A percentile compares a stretch with the other conserved stretches of the same genome.
phyloP scores from a whole-genome alignment of 2,888 invertebrate genomes.

The Drosophila picticornis region DNA sequence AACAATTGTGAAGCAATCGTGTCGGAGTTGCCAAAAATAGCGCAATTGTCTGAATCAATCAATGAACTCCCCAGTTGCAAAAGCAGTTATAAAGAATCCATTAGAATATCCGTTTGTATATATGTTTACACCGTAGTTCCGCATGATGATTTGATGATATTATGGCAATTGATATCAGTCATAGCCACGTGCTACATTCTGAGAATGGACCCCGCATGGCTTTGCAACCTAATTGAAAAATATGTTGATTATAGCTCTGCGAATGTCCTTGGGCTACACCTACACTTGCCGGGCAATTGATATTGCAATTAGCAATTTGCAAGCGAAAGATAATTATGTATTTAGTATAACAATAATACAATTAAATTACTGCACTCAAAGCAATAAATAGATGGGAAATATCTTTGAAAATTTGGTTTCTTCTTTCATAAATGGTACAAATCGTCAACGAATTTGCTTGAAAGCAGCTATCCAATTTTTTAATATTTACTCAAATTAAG shows the following conservation, averaged over 20 bases:
- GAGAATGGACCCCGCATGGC: slow-evolving; percentile 39
- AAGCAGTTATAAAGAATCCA: neutral
- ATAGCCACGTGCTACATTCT: slow-evolving; percentile 20
- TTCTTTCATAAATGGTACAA: neutral
- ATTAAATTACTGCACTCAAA: slow-evolving; percentile 1
- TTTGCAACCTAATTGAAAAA: slow-evolving; percentile 54
- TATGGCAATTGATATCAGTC: slow-evolving; percentile 39
- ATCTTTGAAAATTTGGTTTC: neutral
- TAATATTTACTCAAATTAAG: neutral
- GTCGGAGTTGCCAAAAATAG: slow-evolving; percentile 44
- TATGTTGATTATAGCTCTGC: slow-evolving; percentile 47
- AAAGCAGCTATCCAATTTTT: neutral
- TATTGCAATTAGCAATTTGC: slow-evolving; percentile 66
- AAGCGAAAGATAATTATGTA: slow-evolving; percentile 31
- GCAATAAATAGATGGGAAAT: neutral
- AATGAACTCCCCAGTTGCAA: slow-evolving; percentile 35
- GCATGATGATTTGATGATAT: slow-evolving; percentile 23
- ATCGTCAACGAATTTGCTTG: neutral
- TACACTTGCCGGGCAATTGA: slow-evolving; percentile 50
- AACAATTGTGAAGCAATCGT: slow-evolving; percentile 14
- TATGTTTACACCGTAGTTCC: neutral
- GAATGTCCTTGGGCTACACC: slow-evolving; percentile 51
- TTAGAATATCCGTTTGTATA: neutral
- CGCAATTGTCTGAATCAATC: slow-evolving; percentile 45
- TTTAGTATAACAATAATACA: neutral